Conservation (phyloP, 1,140 invertebrate species). For the Drosophila truncata region DNA sequence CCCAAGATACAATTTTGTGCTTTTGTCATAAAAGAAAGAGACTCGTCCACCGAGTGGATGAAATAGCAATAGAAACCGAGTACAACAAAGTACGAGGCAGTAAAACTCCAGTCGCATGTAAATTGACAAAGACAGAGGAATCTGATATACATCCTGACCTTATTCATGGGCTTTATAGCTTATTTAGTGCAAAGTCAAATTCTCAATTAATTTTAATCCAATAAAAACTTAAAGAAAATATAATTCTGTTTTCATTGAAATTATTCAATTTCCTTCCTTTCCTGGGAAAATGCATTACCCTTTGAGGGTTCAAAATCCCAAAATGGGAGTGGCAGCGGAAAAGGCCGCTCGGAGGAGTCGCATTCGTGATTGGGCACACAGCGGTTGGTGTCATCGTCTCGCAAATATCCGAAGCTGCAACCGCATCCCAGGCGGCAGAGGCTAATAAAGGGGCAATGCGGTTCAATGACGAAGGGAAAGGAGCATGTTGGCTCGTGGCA, state of each 20-base stretch:
- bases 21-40: slow-evolving; percentile 58
- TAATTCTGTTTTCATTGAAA: no score
- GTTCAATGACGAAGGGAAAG: not conserved
- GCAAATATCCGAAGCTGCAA: slow-evolving; percentile 56
- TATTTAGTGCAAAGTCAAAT: slow-evolving; percentile 25
- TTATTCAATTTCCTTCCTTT: not conserved
- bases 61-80: slow-evolving; percentile 26
- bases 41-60: slow-evolving; percentile 52
- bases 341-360: not conserved
- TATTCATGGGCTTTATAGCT: slow-evolving; percentile 45
- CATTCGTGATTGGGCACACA: slow-evolving; percentile 32
- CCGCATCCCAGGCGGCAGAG: slow-evolving; percentile 48
- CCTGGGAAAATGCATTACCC: no score
- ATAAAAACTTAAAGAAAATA: not conserved
- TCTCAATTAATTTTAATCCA: slow-evolving; percentile 25
- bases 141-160: not conserved
- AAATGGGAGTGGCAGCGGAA: not conserved
- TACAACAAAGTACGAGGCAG: slow-evolving; percentile 18
- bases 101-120: slow-evolving; percentile 56
- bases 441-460: not conserved
- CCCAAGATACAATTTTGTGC: slow-evolving; percentile 66
- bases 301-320: not conserved
- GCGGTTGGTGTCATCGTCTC: slow-evolving; percentile 23
- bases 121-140: slow-evolving; percentile 46
- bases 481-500: slow-evolving; percentile 47